Percentiles rank a stretch among this genome's conserved stretches.
Evolutionary conservation across 2,113 vertebrate genomes (phyloP).

Genomic region (Cyprinodon tularosa): DNA sequence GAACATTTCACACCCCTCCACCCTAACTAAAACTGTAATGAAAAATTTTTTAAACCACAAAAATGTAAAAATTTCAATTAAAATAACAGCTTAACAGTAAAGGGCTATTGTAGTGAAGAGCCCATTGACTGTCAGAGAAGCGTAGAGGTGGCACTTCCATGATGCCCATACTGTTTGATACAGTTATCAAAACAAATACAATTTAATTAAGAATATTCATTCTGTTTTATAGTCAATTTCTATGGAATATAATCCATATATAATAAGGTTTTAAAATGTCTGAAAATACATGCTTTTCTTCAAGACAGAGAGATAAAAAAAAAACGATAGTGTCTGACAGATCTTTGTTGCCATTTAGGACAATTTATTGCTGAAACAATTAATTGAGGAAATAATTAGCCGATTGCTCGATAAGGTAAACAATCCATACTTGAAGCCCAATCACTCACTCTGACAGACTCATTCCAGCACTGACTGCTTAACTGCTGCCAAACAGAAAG

Average conservation of each 20-base stretch:
- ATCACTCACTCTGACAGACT: constrained; percentile 13
- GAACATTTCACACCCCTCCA: constrained; percentile 27
- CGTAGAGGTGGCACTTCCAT: constrained; percentile 1
- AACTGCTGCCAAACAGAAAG: constrained; percentile 31
- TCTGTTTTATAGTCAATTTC: no score
- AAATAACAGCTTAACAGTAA: constrained; percentile 30
- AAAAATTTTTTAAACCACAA: constrained; percentile 42
- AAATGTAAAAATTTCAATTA: constrained; percentile 49
- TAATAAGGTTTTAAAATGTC: not conserved
- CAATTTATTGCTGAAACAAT: constrained; percentile 1
- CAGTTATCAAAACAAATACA: constrained; percentile 21
- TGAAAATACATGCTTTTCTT: not conserved
- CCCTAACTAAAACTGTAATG: constrained; percentile 39
- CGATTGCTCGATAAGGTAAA: constrained; percentile 8
- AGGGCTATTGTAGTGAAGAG: constrained; percentile 21
- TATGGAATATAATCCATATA: no score
- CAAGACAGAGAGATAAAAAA: not conserved
- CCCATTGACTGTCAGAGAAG: constrained; percentile 21
- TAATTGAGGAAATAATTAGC: not conserved
- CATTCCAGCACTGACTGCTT: constrained; percentile 12
- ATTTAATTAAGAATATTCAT: no score
- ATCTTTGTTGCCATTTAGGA: not conserved
- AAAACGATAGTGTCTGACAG: not conserved
- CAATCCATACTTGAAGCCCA: not conserved
- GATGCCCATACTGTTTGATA: constrained; percentile 4